Evolutionary conservation across 2,888 invertebrate species (phyloP).

Genomic region (Cryptophagus acutangulus): DNA sequence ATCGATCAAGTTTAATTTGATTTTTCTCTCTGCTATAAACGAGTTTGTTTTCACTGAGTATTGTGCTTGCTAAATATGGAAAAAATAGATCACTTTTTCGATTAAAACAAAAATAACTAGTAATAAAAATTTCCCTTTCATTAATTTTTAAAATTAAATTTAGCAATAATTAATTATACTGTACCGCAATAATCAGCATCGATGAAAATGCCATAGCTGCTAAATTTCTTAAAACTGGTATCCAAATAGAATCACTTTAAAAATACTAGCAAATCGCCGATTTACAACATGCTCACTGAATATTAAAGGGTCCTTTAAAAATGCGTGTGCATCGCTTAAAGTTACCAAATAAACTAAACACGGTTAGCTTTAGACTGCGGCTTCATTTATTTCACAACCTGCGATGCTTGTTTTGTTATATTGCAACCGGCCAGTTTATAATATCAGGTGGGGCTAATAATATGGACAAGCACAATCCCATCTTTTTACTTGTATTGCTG

Average conservation of each 20-base stretch:
- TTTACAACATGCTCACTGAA: slow-evolving; percentile 13
- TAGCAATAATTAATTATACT: too few relatives aligned
- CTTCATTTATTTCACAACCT: slow-evolving; percentile 43
- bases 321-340: slow-evolving; percentile 43
- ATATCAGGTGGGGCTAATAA: slow-evolving; percentile 18
- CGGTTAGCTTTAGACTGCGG: slow-evolving; percentile 33
- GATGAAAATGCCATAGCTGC: slow-evolving; percentile 16
- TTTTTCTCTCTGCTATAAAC: too few relatives aligned
- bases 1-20: too few relatives aligned
- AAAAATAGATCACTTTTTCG: too few relatives aligned
- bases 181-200: neutral
- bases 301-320: slow-evolving; percentile 27
- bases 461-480: too few relatives aligned
- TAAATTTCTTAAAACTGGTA: slow-evolving; percentile 16
- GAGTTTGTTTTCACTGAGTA: too few relatives aligned
- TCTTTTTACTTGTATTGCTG: too few relatives aligned
- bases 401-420: slow-evolving; percentile 30
- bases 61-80: too few relatives aligned
- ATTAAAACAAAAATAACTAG: too few relatives aligned
- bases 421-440: too few relatives aligned
- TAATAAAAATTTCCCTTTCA: too few relatives aligned
- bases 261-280: slow-evolving; percentile 8
- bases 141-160: too few relatives aligned
- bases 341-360: slow-evolving; percentile 45
- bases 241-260: slow-evolving; percentile 11